Percentiles rank a stretch among this genome's conserved stretches.
These are phyloP conservation scores for Emydura subglobosa DNA, from an alignment of 2,113 vertebrate genomes.

Conservation along the genomic window DNA sequence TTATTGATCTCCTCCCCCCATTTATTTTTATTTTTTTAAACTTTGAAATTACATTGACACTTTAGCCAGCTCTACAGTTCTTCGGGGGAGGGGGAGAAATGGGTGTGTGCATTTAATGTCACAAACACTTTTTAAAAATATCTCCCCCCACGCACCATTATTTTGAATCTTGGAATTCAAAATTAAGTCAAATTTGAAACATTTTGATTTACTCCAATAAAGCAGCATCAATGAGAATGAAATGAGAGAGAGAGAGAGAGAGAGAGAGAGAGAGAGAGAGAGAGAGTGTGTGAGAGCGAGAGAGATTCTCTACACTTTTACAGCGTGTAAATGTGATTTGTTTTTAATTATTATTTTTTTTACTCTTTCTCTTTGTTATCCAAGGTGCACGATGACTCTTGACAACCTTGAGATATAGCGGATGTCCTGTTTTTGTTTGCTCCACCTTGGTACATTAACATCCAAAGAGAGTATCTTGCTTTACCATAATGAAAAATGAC, in stretches of 20 bases:
- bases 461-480: not conserved
- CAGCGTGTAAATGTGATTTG: not conserved
- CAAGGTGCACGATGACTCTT: accelerated
- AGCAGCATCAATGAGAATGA: not conserved
- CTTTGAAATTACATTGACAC: not conserved
- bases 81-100: not conserved
- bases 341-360: not conserved
- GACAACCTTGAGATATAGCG: accelerated
- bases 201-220: not conserved
- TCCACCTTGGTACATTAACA: accelerated
- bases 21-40: not conserved
- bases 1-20: not conserved
- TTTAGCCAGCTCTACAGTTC: not conserved
- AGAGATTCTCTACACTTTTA: not conserved
- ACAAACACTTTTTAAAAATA: not conserved
- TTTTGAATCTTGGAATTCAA: not conserved
- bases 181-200: not conserved
- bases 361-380: not conserved
- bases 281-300: too few relatives aligned
- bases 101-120: not conserved
- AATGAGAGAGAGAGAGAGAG: not conserved
- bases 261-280: not conserved
- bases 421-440: not conserved
- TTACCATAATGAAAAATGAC: accelerated
- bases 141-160: not conserved